Evolutionary conservation across 2,888 invertebrate species (phyloP).

Genomic region (Amphipyra tragopoginis): DNA sequence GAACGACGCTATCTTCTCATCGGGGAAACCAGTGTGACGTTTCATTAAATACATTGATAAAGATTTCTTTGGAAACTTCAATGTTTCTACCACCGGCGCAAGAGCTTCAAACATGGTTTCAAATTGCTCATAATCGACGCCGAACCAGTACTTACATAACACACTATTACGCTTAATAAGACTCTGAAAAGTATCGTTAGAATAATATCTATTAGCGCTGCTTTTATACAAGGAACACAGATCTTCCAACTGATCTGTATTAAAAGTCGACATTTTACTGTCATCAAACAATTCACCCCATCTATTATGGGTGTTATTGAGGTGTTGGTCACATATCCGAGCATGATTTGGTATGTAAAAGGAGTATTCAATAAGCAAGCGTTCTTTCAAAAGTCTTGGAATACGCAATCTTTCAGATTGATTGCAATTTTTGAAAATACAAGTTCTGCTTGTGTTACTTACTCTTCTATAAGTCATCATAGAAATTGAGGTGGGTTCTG

Average conservation of each 20-base stretch:
- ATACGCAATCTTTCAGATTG: fast-evolving
- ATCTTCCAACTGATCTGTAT: slow-evolving; percentile 5
- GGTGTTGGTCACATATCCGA: slow-evolving; percentile 13
- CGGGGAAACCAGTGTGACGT: slow-evolving; percentile 10
- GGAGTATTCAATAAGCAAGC: slow-evolving; percentile 24
- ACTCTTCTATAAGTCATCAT: slow-evolving; percentile 15
- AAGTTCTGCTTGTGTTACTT: background rate
- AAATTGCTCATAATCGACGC: slow-evolving; percentile 5
- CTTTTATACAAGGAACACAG: background rate
- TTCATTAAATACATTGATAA: slow-evolving; percentile 26
- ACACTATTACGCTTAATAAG: background rate
- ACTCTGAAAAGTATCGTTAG: background rate
- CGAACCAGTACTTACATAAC: slow-evolving; percentile 21
- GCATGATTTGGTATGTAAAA: background rate
- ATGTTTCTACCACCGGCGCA: fast-evolving
- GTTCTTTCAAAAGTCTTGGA: slow-evolving; percentile 1
- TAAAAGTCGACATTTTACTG: slow-evolving; percentile 15
- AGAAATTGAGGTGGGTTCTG: background rate
- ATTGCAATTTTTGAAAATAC: slow-evolving; percentile 20
- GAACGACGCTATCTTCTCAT: slow-evolving; percentile 3
- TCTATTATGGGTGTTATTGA: background rate
- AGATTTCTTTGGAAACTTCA: background rate
- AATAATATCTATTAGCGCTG: background rate
- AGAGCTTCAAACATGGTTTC: slow-evolving; percentile 11
- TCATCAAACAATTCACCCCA: slow-evolving; percentile 6